phyloP scores from a whole-genome alignment of 2,888 invertebrate genomes.

The Lochmaea crataegi region DNA sequence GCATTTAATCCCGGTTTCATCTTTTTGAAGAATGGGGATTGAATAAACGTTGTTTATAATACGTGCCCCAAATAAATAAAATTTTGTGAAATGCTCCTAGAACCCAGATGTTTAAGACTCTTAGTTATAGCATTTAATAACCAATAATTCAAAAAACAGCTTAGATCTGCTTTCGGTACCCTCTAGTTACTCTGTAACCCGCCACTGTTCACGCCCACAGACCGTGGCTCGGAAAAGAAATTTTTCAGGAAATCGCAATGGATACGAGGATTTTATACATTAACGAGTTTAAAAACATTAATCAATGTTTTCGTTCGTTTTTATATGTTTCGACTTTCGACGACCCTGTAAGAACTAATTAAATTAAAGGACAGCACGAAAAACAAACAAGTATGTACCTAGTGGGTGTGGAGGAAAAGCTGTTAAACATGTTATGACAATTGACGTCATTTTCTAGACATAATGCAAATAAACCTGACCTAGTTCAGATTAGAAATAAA shows the following conservation, averaged over 20 bases:
- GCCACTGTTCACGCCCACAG: too few relatives aligned
- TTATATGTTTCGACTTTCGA: slow-evolving; percentile 1
- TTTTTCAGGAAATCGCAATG: background rate
- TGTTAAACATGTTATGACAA: slow-evolving; percentile 22
- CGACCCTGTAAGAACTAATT: background rate
- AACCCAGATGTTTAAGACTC: too few relatives aligned
- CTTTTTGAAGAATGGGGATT: too few relatives aligned
- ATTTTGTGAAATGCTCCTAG: too few relatives aligned
- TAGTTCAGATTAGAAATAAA: slow-evolving; percentile 31
- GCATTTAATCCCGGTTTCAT: too few relatives aligned
- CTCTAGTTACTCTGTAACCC: too few relatives aligned
- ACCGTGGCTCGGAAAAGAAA: too few relatives aligned
- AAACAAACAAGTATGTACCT: background rate
- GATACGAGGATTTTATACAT: background rate
- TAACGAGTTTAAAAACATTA: background rate
- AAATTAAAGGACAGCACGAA: background rate
- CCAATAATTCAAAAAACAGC: too few relatives aligned
- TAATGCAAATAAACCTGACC: slow-evolving; percentile 25
- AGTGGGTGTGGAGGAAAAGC: slow-evolving; percentile 7
- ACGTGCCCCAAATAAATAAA: too few relatives aligned
- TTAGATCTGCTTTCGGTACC: too few relatives aligned
- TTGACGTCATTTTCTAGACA: slow-evolving; percentile 15
- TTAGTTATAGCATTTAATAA: too few relatives aligned
- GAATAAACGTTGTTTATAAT: too few relatives aligned
- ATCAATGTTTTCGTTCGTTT: background rate